Evolutionary conservation across 2,113 vertebrate species (phyloP), one percentile per base, ranked within the genome.

Genomic region (Crotalus tigris): DNA sequence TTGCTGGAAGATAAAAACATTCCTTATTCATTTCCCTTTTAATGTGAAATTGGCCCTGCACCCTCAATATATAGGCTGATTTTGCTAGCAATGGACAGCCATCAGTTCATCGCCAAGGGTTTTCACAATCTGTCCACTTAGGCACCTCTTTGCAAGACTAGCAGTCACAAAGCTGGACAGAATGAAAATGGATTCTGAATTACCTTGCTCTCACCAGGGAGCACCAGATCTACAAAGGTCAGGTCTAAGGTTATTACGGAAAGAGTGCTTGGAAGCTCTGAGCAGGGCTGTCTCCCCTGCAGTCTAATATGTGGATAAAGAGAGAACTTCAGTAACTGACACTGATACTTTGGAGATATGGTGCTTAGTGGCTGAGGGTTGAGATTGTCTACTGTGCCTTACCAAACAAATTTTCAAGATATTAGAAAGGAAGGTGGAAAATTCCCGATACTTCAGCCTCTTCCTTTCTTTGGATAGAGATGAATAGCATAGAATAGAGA

Each of bases 111-210:
- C 59, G 0, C 0, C 0, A 39, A 57, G 19, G 5, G n/a, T 46
- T 90, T 90, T 54, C 59, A 46, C 58, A 55, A 0, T 26, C 86
- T 92, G 53, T 1, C 5, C 44, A 24, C 5, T 19, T 85, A 46
- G 1, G 0, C 85, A 4, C 0, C 23, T 87, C 88, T 19, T 24
- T n/a, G 44, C 46, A 29, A 91, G 57, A 91, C 2, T 89, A 89
- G 91, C 94, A 91, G 92, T 53, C 94, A 91, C 57, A 90, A 81
- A 61, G 87, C 0, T 0, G 44, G 92, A 92, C n/a, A 81, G 90
- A 75, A 87, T 94, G 88, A 95, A 58, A 86, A 94, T 6, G 57
- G 85, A 93, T 90, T 90, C 90, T 93, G 94, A 93, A 93, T 93
- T 58, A 26, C 46, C 39, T 86, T 81, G 26, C 53, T 44, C 61